Conservation (phyloP, 2,113 vertebrate species). For the Halichoerus grypus region DNA sequence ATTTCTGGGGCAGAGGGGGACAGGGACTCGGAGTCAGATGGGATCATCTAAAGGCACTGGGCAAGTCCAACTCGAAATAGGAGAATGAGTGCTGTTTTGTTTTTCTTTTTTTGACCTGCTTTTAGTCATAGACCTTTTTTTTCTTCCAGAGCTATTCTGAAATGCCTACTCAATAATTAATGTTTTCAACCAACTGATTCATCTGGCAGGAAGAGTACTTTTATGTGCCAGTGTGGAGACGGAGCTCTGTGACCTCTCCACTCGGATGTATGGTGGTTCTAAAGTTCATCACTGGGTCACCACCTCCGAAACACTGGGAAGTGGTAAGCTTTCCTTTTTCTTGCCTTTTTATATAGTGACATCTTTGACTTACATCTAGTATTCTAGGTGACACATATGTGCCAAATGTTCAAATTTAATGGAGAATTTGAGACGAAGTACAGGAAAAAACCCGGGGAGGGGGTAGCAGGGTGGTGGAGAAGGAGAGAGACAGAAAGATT, state of each 20-base stretch:
- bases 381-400: background rate
- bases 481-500: background rate
- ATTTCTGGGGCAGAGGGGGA: background rate
- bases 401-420: background rate
- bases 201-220: background rate
- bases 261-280: rapidly evolving
- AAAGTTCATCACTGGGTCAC: background rate
- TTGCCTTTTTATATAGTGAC: background rate
- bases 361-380: background rate
- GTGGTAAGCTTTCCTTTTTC: background rate
- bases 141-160: background rate
- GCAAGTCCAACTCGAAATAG: background rate
- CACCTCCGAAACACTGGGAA: background rate
- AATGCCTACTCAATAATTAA: background rate
- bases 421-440: background rate
- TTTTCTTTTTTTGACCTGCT: background rate
- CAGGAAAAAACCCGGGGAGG: background rate
- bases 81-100: background rate
- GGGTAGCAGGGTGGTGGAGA: background rate
- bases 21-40: background rate
- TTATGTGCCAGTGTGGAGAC: background rate
- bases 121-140: background rate
- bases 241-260: too few relatives aligned
- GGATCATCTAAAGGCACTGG: background rate
- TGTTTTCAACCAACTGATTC: background rate